Evolutionary conservation across 2,888 invertebrate species (phyloP).

Genomic region (Andrena camellia): DNA sequence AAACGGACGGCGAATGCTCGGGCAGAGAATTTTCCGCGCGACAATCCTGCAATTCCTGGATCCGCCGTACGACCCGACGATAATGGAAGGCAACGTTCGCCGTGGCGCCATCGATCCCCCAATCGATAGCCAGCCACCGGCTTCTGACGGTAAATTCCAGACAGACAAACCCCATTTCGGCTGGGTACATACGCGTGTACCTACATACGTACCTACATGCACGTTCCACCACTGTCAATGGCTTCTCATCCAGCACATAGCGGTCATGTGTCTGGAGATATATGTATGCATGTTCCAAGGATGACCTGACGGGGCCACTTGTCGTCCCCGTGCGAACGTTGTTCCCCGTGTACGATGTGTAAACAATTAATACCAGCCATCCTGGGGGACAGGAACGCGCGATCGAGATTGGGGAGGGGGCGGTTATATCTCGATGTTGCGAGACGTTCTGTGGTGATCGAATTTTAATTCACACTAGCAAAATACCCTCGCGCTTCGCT

Average conservation of each 20-base stretch:
- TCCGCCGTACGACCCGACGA: constrained; percentile 19
- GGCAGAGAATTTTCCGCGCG: constrained; percentile 30
- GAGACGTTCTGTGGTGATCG: no score
- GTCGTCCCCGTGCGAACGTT: background rate
- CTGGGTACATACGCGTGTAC: constrained; percentile 13
- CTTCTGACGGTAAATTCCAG: constrained; percentile 66
- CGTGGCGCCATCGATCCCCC: constrained; percentile 52
- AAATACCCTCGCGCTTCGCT: no score
- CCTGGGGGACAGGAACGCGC: background rate
- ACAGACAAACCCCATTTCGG: constrained; percentile 43
- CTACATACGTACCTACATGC: constrained; percentile 22
- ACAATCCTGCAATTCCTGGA: constrained; percentile 20
- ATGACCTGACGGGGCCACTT: background rate
- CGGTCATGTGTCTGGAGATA: constrained; percentile 27
- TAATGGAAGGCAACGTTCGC: constrained; percentile 34
- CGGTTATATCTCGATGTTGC: no score
- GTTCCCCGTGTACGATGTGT: background rate
- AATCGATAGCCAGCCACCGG: constrained; percentile 69
- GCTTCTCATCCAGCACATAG: constrained; percentile 15
- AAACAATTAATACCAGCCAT: constrained; percentile 32
- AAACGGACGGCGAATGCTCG: background rate
- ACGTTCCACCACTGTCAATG: constrained; percentile 34
- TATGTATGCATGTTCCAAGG: constrained; percentile 4
- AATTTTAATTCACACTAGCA: no score
- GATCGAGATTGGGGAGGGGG: no score